A percentile compares a stretch with the other conserved stretches of the same genome.
Evolutionary conservation across 2,113 vertebrate species (phyloP).

Genomic region (Hyperopisus bebe): DNA sequence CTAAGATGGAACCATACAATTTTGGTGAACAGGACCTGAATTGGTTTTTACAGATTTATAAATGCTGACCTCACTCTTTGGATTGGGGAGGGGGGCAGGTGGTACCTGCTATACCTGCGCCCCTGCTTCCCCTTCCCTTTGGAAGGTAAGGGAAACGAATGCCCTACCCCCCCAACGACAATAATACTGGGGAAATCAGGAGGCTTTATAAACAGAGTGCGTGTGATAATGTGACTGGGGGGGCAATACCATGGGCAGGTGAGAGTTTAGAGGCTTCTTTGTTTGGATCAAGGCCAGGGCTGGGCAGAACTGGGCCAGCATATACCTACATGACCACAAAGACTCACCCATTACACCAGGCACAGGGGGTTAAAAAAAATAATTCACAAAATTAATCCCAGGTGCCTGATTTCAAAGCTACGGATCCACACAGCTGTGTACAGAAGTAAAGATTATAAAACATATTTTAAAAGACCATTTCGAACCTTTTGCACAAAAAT

Average conservation of each 20-base stretch:
- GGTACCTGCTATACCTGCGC: neutral
- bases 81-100: neutral
- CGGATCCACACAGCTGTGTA: neutral
- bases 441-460: neutral
- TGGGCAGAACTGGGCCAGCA: neutral
- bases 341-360: neutral
- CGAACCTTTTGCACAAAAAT: neutral
- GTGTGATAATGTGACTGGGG: neutral
- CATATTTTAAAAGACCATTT: neutral
- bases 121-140: neutral
- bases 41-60: neutral
- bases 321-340: neutral
- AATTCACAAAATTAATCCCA: neutral
- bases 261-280: neutral
- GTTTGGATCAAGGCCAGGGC: neutral
- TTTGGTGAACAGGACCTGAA: neutral
- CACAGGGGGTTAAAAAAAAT: neutral
- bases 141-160: neutral
- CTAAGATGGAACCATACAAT: neutral
- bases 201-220: neutral
- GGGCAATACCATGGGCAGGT: neutral
- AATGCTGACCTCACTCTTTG: neutral
- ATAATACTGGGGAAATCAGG: neutral
- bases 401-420: neutral
- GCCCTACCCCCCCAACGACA: neutral